These are phyloP conservation scores for Emmelina monodactyla DNA, from an alignment of 2,888 invertebrate genomes.

Conservation along the genomic window DNA sequence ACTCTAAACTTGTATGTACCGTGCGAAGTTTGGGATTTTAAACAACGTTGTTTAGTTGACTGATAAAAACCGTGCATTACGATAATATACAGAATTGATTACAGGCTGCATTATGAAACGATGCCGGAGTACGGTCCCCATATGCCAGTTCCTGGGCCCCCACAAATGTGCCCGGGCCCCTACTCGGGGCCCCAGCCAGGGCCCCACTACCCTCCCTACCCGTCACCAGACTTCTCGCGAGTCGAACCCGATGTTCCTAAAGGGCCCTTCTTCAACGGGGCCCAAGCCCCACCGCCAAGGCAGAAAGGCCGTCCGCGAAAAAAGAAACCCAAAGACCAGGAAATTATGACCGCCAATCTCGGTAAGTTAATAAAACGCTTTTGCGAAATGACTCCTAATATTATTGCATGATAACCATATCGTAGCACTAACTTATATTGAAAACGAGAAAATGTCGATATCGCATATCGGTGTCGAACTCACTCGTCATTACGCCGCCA, in stretches of 20 bases:
- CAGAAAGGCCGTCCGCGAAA: constrained; percentile 94
- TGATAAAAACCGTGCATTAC: too few relatives aligned
- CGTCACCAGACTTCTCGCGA: constrained; percentile 65
- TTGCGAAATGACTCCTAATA: too few relatives aligned
- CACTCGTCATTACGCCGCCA: constrained; percentile 21
- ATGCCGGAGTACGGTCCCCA: constrained; percentile 66
- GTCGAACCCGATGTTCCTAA: constrained; percentile 56
- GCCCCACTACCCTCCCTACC: constrained; percentile 63
- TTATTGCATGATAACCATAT: too few relatives aligned
- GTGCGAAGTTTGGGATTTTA: background rate
- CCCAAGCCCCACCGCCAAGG: constrained; percentile 70
- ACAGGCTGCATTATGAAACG: constrained; percentile 59
- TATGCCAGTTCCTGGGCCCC: constrained; percentile 65
- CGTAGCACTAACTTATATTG: too few relatives aligned
- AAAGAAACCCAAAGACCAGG: constrained; percentile 90
- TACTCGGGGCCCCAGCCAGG: constrained; percentile 55
- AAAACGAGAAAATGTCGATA: too few relatives aligned
- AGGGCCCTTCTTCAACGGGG: constrained; percentile 67
- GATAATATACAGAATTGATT: too few relatives aligned
- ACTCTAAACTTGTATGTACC: too few relatives aligned
- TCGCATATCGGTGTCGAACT: constrained; percentile 13
- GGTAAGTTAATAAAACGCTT: constrained; percentile 69
- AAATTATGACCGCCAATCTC: constrained; percentile 84
- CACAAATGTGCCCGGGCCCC: constrained; percentile 64
- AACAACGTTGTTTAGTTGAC: background rate